Percentiles rank a stretch among this genome's conserved stretches.
Evolutionary conservation across 1,140 invertebrate genomes (phyloP).

Genomic region (Coelopa frigida): DNA sequence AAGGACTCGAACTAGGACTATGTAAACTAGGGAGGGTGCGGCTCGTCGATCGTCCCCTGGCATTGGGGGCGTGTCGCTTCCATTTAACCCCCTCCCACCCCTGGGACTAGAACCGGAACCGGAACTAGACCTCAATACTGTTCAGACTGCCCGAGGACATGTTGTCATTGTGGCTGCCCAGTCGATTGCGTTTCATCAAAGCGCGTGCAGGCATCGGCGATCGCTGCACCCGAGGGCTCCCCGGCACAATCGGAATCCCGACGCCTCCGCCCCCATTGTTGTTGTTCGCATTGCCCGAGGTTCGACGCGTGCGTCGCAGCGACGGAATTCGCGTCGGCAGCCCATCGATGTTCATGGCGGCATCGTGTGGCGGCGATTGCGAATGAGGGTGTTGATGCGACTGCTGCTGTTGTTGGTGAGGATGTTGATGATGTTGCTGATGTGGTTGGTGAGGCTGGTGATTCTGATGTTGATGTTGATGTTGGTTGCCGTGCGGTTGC

Average conservation of each 20-base stretch:
- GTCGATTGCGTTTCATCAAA: conserved; percentile 34
- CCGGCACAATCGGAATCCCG: conserved; percentile 38
- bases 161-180: conserved; percentile 43
- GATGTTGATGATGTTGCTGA: too few species aligned
- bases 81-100: too few species aligned
- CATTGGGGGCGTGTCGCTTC: too few species aligned
- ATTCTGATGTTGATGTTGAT: too few species aligned
- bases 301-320: conserved; percentile 29
- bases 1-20: too few species aligned
- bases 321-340: conserved; percentile 35
- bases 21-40: too few species aligned
- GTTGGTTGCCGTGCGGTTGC: too few species aligned
- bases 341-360: conserved; percentile 15
- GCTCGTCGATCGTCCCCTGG: too few species aligned
- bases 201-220: conserved; percentile 40
- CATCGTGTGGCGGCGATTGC: conserved; percentile 1
- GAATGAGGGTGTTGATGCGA: neutral
- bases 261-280: conserved; percentile 20
- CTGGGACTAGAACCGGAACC: too few species aligned
- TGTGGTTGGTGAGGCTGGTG: too few species aligned
- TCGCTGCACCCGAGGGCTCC: conserved; percentile 39
- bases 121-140: conserved; percentile 44
- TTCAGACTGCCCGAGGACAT: conserved; percentile 44
- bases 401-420: too few species aligned
- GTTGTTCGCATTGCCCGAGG: conserved; percentile 24